Percentiles rank a stretch among this genome's conserved stretches.
Evolutionary conservation across 2,888 invertebrate species (phyloP).

Genomic region (Crioceris asparagi): DNA sequence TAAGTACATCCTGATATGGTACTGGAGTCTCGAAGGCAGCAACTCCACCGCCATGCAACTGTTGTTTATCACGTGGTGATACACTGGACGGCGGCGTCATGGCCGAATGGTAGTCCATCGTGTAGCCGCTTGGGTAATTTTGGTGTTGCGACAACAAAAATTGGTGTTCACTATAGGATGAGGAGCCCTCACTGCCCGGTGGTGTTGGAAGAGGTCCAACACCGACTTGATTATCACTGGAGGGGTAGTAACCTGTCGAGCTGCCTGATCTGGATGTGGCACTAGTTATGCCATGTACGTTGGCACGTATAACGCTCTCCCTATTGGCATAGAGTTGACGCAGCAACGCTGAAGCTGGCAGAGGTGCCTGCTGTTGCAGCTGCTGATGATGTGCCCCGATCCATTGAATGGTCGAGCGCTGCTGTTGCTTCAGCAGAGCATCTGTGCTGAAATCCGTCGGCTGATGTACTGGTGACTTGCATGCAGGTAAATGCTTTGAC

Average conservation of each 20-base stretch:
- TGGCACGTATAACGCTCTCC: conserved; percentile 90
- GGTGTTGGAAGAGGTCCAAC: conserved; percentile 77
- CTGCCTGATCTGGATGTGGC: conserved; percentile 32
- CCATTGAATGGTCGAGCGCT: conserved; percentile 84
- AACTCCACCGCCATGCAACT: conserved; percentile 45
- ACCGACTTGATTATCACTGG: conserved; percentile 52
- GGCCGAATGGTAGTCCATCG: conserved; percentile 79
- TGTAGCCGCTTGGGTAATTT: conserved; percentile 50
- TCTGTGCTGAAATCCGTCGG: conserved; percentile 84
- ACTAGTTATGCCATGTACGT: conserved; percentile 52
- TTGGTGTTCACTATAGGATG: conserved; percentile 58
- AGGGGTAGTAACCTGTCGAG: conserved; percentile 38
- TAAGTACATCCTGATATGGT: conserved; percentile 43
- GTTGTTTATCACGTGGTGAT: conserved; percentile 80
- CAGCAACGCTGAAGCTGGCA: conserved; percentile 82
- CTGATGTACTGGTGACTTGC: conserved; percentile 51
- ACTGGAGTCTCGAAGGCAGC: conserved; percentile 37
- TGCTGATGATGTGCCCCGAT: conserved; percentile 73
- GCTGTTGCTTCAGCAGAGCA: conserved; percentile 69
- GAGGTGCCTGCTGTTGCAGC: conserved; percentile 43
- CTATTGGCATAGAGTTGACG: conserved; percentile 86
- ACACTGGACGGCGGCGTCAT: conserved; percentile 98
- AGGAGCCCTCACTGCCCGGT: conserved; percentile 76
- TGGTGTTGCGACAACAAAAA: conserved; percentile 46
- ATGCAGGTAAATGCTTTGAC: conserved; percentile 81